Percentiles rank a stretch among this genome's conserved stretches.
Conservation (phyloP, 2,113 vertebrate species). For the Eupsittula cactorum region DNA sequence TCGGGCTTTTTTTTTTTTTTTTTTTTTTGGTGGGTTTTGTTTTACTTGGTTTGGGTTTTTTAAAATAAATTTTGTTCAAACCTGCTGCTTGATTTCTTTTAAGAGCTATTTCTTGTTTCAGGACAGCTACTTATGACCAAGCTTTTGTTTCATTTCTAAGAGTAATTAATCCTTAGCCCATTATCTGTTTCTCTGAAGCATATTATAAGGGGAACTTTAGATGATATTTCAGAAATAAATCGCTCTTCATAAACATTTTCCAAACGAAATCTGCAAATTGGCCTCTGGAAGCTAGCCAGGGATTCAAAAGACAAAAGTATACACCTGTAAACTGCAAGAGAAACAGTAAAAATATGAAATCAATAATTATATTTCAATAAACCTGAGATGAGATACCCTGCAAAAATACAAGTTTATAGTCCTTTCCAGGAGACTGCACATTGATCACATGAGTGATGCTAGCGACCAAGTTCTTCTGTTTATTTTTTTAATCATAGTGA, state of each 20-base stretch:
- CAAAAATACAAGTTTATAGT: background rate
- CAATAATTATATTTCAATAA: background rate
- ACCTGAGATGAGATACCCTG: background rate
- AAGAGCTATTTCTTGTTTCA: background rate
- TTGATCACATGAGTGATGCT: background rate
- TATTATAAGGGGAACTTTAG: background rate
- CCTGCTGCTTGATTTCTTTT: background rate
- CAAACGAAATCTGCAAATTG: background rate
- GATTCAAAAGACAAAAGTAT: background rate
- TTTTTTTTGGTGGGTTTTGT: background rate
- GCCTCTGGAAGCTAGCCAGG: background rate
- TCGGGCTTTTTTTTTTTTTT: accelerated
- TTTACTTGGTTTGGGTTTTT: background rate
- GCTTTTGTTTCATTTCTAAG: background rate
- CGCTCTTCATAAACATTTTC: background rate
- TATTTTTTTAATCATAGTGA: background rate
- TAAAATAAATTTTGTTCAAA: background rate
- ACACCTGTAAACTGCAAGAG: background rate
- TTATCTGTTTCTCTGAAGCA: background rate
- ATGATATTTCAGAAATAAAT: background rate
- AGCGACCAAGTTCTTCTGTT: background rate
- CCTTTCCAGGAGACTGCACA: background rate
- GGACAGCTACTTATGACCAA: background rate
- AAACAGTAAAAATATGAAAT: background rate
- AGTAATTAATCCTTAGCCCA: background rate